Conservation (phyloP, 2,113 vertebrate species). For the Phainopepla nitens region DNA sequence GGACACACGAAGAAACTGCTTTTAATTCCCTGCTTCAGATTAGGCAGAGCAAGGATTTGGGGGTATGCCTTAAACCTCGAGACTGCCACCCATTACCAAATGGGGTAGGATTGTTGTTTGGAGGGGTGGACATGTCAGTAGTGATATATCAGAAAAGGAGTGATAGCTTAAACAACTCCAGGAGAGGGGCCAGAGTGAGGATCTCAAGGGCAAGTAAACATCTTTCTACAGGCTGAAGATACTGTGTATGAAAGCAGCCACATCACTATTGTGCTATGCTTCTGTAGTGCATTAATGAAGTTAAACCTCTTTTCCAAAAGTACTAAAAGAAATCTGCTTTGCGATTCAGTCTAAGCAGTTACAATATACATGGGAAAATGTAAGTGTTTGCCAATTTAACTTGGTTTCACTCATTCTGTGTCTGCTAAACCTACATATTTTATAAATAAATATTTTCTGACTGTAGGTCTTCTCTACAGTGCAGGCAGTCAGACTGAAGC, state of each 20-base stretch:
- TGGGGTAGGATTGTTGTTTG: accelerated
- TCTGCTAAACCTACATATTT: neutral
- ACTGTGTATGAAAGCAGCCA: neutral
- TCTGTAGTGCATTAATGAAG: neutral
- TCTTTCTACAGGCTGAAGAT: neutral
- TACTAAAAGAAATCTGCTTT: neutral
- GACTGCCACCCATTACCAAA: neutral
- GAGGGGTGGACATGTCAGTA: neutral
- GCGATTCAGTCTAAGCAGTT: neutral
- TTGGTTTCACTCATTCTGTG: neutral
- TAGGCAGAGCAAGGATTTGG: neutral
- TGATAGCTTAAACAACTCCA: neutral
- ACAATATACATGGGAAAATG: neutral
- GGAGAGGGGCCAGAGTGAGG: neutral
- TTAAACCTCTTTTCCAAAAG: neutral
- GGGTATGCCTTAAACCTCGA: neutral
- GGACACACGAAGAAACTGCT: neutral
- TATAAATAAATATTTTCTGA: conserved; percentile 10
- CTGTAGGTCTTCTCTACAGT: neutral
- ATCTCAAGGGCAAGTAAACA: neutral
- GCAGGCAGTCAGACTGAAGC: neutral
- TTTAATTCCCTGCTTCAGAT: neutral
- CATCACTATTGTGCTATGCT: accelerated
- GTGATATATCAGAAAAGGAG: neutral
- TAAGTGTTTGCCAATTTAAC: neutral